Evolutionary conservation across 2,888 invertebrate species (phyloP).

Genomic region (Hylaea fasciaria): DNA sequence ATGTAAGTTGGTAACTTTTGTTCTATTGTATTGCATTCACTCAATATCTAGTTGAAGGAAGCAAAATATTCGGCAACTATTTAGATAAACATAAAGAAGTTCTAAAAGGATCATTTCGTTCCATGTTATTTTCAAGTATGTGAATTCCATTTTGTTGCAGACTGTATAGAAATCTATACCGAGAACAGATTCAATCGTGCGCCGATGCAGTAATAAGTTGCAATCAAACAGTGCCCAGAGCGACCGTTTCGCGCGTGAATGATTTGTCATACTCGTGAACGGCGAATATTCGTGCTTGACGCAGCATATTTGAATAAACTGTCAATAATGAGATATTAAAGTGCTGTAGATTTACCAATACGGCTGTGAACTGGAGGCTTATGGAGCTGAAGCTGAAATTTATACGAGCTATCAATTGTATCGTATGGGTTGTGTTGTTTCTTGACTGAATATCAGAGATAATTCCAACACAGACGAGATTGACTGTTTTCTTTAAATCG

Average conservation of each 20-base stretch:
- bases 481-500: too few relatives aligned
- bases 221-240: slow-evolving; percentile 35
- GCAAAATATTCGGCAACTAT: too few relatives aligned
- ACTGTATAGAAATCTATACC: slow-evolving; percentile 13
- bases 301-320: slow-evolving; percentile 11
- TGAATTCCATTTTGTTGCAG: not conserved
- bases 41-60: too few relatives aligned
- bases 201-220: slow-evolving; percentile 36
- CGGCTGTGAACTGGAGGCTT: not conserved
- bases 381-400: not conserved
- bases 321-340: slow-evolving; percentile 15
- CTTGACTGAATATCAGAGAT: too few relatives aligned
- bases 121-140: too few relatives aligned
- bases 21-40: too few relatives aligned
- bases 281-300: slow-evolving; percentile 16
- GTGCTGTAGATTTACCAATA: slow-evolving; percentile 4
- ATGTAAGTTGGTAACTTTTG: too few relatives aligned
- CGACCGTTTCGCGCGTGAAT: slow-evolving; percentile 31
- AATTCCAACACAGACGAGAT: too few relatives aligned
- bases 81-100: too few relatives aligned
- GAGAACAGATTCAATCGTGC: slow-evolving; percentile 37
- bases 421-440: not conserved
- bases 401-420: not conserved
- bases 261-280: slow-evolving; percentile 31
- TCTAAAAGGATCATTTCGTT: too few relatives aligned